These are phyloP conservation scores for Drosophila nasuta DNA, from an alignment of 1,140 invertebrate species.

Conservation along the genomic window DNA sequence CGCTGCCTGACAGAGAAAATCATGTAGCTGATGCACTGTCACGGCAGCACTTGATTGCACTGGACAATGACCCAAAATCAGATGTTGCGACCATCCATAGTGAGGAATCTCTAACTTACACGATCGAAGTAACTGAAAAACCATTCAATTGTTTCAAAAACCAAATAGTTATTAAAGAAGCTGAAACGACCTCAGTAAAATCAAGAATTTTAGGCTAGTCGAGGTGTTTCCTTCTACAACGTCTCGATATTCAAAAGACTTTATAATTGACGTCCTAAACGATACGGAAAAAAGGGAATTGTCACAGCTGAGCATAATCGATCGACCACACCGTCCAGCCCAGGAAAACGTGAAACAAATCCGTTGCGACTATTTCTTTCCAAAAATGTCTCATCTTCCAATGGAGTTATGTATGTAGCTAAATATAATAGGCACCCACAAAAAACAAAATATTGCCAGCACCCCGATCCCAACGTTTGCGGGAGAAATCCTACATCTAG, in stretches of 20 bases:
- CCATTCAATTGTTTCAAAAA: slow-evolving; percentile 33
- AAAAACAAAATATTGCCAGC: slow-evolving; percentile 30
- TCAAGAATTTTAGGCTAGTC: too few relatives aligned
- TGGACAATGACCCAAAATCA: slow-evolving; percentile 6
- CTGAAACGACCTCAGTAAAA: too few relatives aligned
- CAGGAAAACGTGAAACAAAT: slow-evolving; percentile 41
- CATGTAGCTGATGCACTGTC: slow-evolving; percentile 24
- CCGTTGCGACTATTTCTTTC: slow-evolving; percentile 43
- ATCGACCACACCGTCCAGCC: background rate
- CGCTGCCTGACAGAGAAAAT: slow-evolving; percentile 29
- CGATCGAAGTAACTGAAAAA: slow-evolving; percentile 20
- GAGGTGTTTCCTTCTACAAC: too few relatives aligned
- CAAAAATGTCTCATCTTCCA: slow-evolving; percentile 32
- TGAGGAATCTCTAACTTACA: slow-evolving; percentile 15
- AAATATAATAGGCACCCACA: slow-evolving; percentile 49
- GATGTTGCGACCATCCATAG: slow-evolving; percentile 22
- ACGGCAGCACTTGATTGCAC: slow-evolving; percentile 18
- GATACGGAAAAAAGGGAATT: too few relatives aligned
- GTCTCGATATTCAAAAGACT: too few relatives aligned
- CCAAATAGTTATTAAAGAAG: slow-evolving; percentile 36
- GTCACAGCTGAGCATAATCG: too few relatives aligned
- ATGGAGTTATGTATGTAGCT: slow-evolving; percentile 29
- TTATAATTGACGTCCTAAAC: too few relatives aligned
- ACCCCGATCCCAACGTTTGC: slow-evolving; percentile 23
- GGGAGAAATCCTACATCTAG: slow-evolving; percentile 43